These are phyloP conservation scores for Oscheius sp. DNA, from an alignment of 2,888 invertebrate genomes.

Conservation along the genomic window DNA sequence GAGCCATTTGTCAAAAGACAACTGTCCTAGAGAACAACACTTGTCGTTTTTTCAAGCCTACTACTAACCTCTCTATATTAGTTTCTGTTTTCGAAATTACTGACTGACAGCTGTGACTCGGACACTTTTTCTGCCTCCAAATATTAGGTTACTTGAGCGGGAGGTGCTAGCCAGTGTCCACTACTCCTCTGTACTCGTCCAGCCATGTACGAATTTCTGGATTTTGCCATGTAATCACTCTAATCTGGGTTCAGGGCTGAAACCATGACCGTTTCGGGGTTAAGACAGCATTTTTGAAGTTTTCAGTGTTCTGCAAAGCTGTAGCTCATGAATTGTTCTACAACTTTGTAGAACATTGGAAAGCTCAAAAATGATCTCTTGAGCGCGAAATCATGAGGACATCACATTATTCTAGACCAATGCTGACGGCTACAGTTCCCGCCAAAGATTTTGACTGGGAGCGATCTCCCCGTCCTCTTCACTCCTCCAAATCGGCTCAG, in stretches of 20 bases:
- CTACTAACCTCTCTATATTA: no score
- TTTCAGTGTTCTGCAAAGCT: neutral
- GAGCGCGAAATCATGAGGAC: no score
- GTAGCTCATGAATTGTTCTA: neutral
- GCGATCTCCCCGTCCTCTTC: constrained; percentile 32
- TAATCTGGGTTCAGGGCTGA: neutral
- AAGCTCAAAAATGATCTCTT: no score
- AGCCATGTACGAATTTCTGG: constrained; percentile 23
- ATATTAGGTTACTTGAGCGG: constrained; percentile 20
- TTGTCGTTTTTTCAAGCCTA: neutral
- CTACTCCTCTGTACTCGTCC: neutral
- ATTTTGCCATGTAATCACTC: constrained; percentile 13
- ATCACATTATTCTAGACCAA: constrained; percentile 15
- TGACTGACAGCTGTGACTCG: constrained; percentile 13
- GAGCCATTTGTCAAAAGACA: constrained; percentile 13
- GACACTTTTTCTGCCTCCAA: neutral
- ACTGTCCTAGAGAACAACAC: neutral
- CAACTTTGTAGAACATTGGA: no score
- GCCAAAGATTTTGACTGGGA: constrained; percentile 32
- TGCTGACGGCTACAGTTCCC: constrained; percentile 24
- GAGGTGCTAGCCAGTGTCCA: constrained; percentile 22
- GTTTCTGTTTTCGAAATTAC: neutral
- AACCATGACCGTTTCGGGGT: no score
- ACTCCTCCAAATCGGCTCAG: constrained; percentile 32
- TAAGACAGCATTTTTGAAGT: no score